Evolutionary conservation across 2,888 invertebrate species (phyloP).

Genomic region (Tinea semifulvella): DNA sequence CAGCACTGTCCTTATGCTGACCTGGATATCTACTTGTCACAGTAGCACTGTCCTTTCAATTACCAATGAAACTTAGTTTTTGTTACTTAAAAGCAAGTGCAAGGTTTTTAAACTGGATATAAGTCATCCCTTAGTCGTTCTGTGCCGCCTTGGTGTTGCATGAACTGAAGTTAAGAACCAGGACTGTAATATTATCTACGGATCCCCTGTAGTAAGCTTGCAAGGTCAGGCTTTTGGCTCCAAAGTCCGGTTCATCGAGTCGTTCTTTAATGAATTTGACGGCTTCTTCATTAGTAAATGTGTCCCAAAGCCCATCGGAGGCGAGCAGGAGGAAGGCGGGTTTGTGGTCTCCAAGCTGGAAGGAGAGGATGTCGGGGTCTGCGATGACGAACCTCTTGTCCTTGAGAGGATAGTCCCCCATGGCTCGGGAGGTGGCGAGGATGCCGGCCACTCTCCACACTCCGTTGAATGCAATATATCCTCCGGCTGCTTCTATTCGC

Average conservation of each 20-base stretch:
- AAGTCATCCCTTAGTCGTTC: no score
- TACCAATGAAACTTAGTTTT: no score
- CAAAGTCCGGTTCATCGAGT: slow-evolving; percentile 85
- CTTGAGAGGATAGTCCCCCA: slow-evolving; percentile 95
- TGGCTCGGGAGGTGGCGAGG: slow-evolving; percentile 90
- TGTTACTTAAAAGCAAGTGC: no score
- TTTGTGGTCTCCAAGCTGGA: slow-evolving; percentile 85
- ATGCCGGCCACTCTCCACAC: slow-evolving; percentile 97
- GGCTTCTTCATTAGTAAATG: slow-evolving; percentile 94
- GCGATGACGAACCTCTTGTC: slow-evolving; percentile 94
- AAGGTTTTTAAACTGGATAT: no score
- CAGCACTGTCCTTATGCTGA: no score
- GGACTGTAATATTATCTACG: slow-evolving; percentile 93
- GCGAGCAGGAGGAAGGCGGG: slow-evolving; percentile 92
- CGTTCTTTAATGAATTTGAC: slow-evolving; percentile 87
- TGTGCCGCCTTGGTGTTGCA: no score
- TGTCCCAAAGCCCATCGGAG: slow-evolving; percentile 97
- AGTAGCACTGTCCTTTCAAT: no score
- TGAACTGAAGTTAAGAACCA: slow-evolving; percentile 80
- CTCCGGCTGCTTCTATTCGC: slow-evolving; percentile 94
- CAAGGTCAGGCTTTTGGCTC: slow-evolving; percentile 89
- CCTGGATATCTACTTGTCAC: no score
- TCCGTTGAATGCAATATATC: slow-evolving; percentile 93
- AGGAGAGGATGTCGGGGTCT: slow-evolving; percentile 93
- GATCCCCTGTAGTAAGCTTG: slow-evolving; percentile 94